These are phyloP conservation scores for Pogonus chalceus DNA, from an alignment of 1,140 invertebrate genomes.

Conservation along the genomic window DNA sequence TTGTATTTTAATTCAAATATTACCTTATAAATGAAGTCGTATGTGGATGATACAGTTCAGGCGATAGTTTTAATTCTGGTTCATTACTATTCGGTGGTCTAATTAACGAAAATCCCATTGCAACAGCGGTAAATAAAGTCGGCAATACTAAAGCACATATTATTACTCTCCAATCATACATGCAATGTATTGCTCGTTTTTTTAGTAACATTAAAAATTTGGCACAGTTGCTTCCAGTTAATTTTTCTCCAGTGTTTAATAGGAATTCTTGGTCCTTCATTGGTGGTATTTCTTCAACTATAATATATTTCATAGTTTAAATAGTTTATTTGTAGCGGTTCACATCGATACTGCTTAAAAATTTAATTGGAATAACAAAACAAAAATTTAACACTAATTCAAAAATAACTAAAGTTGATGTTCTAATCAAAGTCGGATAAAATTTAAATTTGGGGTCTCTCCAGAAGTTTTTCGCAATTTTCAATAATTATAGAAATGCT, in stretches of 20 bases:
- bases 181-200: conserved; percentile 48
- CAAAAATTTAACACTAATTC: too few relatives aligned
- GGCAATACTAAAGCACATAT: conserved; percentile 51
- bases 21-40: conserved; percentile 43
- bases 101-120: conserved; percentile 57
- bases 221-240: not conserved
- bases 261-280: conserved; percentile 33
- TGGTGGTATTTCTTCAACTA: conserved; percentile 19
- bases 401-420: too few relatives aligned
- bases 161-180: conserved; percentile 47
- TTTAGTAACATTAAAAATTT: conserved; percentile 37
- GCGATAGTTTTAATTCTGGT: conserved; percentile 40
- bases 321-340: too few relatives aligned
- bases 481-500: too few relatives aligned
- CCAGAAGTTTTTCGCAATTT: too few relatives aligned
- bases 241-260: conserved; percentile 22
- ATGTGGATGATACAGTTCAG: conserved; percentile 40
- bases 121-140: conserved; percentile 48
- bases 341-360: too few relatives aligned
- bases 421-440: too few relatives aligned
- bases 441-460: too few relatives aligned
- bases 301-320: too few relatives aligned
- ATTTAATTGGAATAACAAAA: too few relatives aligned
- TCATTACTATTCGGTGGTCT: conserved; percentile 52
- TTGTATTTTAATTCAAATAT: too few relatives aligned